Percentiles rank a stretch among this genome's conserved stretches.
These are phyloP conservation scores for Diloba caeruleocephala DNA, from an alignment of 2,888 invertebrate genomes.

Conservation along the genomic window DNA sequence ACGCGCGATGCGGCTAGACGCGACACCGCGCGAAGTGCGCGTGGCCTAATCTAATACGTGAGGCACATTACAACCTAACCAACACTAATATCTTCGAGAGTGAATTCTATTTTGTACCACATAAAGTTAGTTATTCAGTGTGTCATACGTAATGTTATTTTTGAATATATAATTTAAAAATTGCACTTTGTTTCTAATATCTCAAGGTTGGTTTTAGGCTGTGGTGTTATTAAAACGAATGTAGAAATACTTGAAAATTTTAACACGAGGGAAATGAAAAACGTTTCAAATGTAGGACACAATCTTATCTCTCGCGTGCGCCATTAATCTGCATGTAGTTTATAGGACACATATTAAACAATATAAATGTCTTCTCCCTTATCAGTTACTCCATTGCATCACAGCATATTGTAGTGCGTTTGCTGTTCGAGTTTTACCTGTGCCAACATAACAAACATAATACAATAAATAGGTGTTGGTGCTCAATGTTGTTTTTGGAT, in stretches of 20 bases:
- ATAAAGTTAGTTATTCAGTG: conserved; percentile 24
- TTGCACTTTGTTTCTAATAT: not conserved
- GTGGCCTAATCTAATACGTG: conserved; percentile 60
- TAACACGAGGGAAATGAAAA: conserved; percentile 54
- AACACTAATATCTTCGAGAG: conserved; percentile 16
- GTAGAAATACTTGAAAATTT: conserved; percentile 54
- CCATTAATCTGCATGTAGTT: conserved; percentile 50
- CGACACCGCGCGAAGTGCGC: conserved; percentile 45
- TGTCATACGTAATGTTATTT: conserved; percentile 6
- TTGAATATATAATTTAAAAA: conserved; percentile 15
- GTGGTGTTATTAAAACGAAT: conserved; percentile 20
- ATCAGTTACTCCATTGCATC: not conserved
- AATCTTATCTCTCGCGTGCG: conserved; percentile 32
- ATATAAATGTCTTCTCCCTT: conserved; percentile 14
- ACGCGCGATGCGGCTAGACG: conserved; percentile 37
- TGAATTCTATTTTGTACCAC: conserved; percentile 23
- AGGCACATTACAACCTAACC: conserved; percentile 46
- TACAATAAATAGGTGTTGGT: no score
- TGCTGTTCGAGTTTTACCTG: no score
- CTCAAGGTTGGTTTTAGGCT: conserved; percentile 19
- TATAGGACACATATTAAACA: conserved; percentile 41
- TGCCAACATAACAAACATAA: no score
- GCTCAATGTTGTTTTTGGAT: no score
- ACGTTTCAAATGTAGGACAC: conserved; percentile 43
- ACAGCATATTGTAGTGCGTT: no score